Base-by-base conservation (phyloP, 2,113 vertebrate genomes). In the Mirza zaza region DNA sequence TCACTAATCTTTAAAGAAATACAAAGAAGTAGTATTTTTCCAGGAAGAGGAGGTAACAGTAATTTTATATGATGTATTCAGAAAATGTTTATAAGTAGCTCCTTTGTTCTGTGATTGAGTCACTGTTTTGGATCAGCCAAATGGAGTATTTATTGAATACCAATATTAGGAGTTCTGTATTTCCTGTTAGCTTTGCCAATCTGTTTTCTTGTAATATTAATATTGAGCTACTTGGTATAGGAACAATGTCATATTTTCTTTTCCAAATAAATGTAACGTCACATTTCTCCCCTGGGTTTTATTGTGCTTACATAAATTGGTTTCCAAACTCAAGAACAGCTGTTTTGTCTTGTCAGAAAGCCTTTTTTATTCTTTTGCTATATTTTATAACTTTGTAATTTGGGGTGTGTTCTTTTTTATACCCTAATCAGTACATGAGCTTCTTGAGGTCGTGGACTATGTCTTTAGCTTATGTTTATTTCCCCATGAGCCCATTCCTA, bases 51-150 rank as follows among this genome's bases (percentile, higher is more conserved):
- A 85, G 59, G 11, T 79, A 75, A 36, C 63, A 93, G 5, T 90
- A 97, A 88, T 94, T 97, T 95, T 76, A 42, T 76, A 9, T 48
- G 42, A 85, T 80, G 29, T 87, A 77, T 90, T 96, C 96, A 86
- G 67, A 90, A 97, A 90, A 94, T 82, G 67, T 65, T 96, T 70
- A 67, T 95, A 95, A 91, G 73, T 86, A 94, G 65, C 57, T 86
- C 59, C 73, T 92, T 87, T 94, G 61, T 97, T 94, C 45, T 91
- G n/a, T 96, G 77, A 87, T 91, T 89, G 86, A 95, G 61, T 91
- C 86, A 93, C 57, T 88, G 21, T 77, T 79, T 97, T 90, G 97
- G 82, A 94, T 90, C 70, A 90, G 34, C 61, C 45, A 50, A 68
- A 48, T 82, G 65, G 75, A 70, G 8, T 93, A 77, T 87, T 92